Percentiles rank a stretch among this genome's conserved stretches.
Evolutionary conservation across 2,113 vertebrate genomes (phyloP).

Genomic region (Sceloporus undulatus): DNA sequence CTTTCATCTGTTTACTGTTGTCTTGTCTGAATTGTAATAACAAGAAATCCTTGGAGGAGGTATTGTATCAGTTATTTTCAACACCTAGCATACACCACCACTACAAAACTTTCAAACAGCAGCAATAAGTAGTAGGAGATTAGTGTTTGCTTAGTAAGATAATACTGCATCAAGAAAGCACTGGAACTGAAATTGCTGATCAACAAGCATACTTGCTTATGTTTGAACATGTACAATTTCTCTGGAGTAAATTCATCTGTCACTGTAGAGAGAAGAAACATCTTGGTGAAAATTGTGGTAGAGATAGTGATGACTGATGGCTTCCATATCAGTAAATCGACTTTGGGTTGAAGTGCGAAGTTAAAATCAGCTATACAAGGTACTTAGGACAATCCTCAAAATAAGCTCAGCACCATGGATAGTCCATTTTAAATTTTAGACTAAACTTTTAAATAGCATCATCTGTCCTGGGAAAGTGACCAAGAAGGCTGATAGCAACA

Average conservation of each 20-base stretch:
- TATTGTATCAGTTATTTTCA: not conserved
- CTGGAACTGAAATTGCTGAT: slow-evolving; percentile 1
- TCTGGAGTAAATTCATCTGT: not conserved
- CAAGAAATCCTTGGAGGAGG: not conserved
- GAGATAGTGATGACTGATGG: no score
- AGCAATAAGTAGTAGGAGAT: not conserved
- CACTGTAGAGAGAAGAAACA: not conserved
- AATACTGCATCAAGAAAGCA: not conserved
- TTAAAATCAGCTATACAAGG: no score
- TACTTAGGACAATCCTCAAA: no score
- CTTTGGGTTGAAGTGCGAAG: no score
- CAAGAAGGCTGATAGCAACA: no score
- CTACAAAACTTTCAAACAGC: not conserved
- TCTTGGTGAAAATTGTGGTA: not conserved
- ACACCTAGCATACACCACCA: not conserved
- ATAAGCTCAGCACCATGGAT: no score
- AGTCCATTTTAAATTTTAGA: no score
- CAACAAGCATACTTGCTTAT: slow-evolving; percentile 4
- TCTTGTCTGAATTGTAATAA: slow-evolving; percentile 1
- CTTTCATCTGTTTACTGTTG: not conserved
- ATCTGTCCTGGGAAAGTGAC: no score
- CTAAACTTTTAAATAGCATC: no score
- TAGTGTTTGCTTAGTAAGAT: not conserved
- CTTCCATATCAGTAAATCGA: no score
- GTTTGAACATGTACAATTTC: not conserved